Percentiles rank a stretch among this genome's conserved stretches.
Evolutionary conservation across 2,888 invertebrate species (phyloP).

Genomic region (Synergus gifuensis): DNA sequence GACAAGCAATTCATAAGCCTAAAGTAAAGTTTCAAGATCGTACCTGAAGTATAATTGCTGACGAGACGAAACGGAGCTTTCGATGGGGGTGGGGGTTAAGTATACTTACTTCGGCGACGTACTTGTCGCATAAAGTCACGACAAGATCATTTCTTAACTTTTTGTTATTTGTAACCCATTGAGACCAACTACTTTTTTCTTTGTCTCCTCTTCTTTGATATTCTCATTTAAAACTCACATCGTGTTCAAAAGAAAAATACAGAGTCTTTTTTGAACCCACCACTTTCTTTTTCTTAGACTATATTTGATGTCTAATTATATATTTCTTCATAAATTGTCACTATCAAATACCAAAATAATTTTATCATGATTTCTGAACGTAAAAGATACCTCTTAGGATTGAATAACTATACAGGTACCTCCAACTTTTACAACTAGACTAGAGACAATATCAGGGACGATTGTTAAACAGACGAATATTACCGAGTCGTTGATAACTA

Average conservation of each 20-base stretch:
- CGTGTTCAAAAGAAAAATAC: neutral
- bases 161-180: conserved; percentile 29
- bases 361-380: conserved; percentile 8
- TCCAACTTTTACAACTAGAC: neutral
- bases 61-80: conserved; percentile 36
- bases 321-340: neutral
- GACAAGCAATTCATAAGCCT: conserved; percentile 33
- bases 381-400: conserved; percentile 2
- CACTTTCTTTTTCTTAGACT: neutral
- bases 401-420: conserved; percentile 14
- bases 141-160: conserved; percentile 31
- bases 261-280: neutral
- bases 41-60: conserved; percentile 36
- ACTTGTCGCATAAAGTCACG: conserved; percentile 26
- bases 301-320: neutral
- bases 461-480: conserved; percentile 26
- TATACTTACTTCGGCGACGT: conserved; percentile 16
- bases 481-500: conserved; percentile 15
- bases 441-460: neutral
- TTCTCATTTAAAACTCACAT: neutral
- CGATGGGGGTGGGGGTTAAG: neutral
- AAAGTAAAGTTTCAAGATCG: conserved; percentile 33
- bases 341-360: neutral
- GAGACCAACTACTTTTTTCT: conserved; percentile 11
- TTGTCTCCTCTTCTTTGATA: conserved; percentile 1